Evolutionary conservation across 2,797 vertebrate genomes (phyloP).

Genomic region (Crocodylus rhombifer): DNA sequence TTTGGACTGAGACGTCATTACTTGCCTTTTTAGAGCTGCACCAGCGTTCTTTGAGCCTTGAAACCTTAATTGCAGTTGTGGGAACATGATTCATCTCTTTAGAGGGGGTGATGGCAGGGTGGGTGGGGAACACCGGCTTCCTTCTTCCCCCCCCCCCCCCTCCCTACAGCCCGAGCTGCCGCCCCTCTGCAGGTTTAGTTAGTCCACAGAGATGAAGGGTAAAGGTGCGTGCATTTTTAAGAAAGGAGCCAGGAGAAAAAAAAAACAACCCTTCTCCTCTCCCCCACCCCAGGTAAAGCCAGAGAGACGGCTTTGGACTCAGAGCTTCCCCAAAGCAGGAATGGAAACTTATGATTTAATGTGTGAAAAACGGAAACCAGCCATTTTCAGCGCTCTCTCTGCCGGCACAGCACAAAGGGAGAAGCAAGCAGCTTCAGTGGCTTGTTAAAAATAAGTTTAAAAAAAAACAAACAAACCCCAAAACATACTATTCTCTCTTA

Average conservation of each 20-base stretch:
- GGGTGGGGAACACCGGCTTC: conserved; percentile 63
- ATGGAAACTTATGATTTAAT: conserved; percentile 67
- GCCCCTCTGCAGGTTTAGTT: neutral
- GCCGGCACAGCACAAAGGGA: neutral
- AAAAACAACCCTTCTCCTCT: neutral
- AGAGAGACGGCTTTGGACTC: conserved; percentile 19
- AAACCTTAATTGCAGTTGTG: conserved; percentile 79
- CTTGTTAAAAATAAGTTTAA: neutral
- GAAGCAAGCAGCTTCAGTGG: conserved; percentile 7
- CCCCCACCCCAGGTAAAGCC: conserved; percentile 34
- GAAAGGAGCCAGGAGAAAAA: neutral
- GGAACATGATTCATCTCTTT: conserved; percentile 79
- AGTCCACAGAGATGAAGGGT: neutral
- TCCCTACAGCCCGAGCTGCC: conserved; percentile 49
- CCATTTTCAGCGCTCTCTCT: neutral
- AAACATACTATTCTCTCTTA: neutral
- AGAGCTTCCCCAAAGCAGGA: conserved; percentile 14
- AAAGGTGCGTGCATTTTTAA: neutral
- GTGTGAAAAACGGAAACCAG: neutral
- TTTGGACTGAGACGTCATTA: conserved; percentile 71
- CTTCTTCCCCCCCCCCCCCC: conserved; percentile 21
- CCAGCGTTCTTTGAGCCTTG: conserved; percentile 69
- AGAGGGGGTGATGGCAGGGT: neutral
- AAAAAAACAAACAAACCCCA: neutral
- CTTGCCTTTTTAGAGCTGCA: conserved; percentile 76